These are phyloP conservation scores for Eupithecia centaureata DNA, from an alignment of 2,888 invertebrate species.

Conservation along the genomic window DNA sequence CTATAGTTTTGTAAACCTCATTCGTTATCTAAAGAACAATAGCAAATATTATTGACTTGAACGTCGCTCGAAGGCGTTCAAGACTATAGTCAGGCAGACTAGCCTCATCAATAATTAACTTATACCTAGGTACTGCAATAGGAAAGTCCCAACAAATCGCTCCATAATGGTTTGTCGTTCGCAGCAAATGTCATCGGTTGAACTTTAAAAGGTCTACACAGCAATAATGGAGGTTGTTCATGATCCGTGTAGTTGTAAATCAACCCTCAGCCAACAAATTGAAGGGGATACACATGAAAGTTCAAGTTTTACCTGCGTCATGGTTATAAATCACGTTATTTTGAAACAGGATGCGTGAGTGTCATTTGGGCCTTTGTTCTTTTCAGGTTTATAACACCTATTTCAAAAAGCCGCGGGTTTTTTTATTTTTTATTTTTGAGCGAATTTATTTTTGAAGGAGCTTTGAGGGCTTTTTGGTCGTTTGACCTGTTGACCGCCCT, in stretches of 20 bases:
- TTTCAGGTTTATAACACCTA: conserved; percentile 10
- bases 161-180: conserved; percentile 63
- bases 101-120: conserved; percentile 15
- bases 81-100: not conserved
- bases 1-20: not conserved
- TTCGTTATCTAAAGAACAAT: not conserved
- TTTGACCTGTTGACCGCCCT: not conserved
- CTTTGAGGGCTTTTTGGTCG: not conserved
- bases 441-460: too few relatives aligned
- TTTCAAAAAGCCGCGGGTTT: not conserved
- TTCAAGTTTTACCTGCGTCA: conserved; percentile 55
- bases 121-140: conserved; percentile 42
- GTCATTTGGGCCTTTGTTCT: conserved; percentile 30
- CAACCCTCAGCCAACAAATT: conserved; percentile 62
- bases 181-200: conserved; percentile 75
- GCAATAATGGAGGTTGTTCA: conserved; percentile 65
- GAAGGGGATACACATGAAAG: conserved; percentile 69
- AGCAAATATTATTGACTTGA: not conserved
- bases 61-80: not conserved
- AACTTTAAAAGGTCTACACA: conserved; percentile 70
- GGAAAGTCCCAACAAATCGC: conserved; percentile 62
- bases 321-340: conserved; percentile 43
- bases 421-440: not conserved
- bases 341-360: conserved; percentile 38
- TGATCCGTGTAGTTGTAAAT: conserved; percentile 74